These are phyloP conservation scores for Hoplostethus atlanticus DNA, from an alignment of 2,797 vertebrate species.

Conservation along the genomic window DNA sequence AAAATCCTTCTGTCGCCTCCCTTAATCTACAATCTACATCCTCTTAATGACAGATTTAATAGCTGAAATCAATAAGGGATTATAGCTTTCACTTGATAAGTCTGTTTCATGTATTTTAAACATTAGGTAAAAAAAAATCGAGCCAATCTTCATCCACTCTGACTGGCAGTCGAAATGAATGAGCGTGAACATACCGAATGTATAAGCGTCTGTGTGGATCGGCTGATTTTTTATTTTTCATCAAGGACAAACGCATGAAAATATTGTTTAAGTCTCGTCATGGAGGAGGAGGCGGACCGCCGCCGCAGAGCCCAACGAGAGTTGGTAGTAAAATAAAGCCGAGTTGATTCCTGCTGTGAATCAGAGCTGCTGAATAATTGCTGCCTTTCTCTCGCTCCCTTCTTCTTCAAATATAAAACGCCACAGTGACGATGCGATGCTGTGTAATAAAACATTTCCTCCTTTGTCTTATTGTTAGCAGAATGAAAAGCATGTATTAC, in stretches of 20 bases:
- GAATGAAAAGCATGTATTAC: constrained; percentile 4
- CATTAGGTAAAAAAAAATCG: constrained; percentile 15
- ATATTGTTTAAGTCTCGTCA: constrained; percentile 15
- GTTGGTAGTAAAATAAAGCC: constrained; percentile 45
- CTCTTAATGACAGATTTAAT: neutral
- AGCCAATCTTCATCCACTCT: neutral
- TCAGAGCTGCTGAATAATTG: constrained; percentile 44
- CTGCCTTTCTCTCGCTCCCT: constrained; percentile 4
- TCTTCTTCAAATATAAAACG: constrained; percentile 32
- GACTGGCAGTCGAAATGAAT: constrained; percentile 19
- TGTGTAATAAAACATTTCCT: constrained; percentile 31
- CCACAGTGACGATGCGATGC: constrained; percentile 21
- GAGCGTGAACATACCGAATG: neutral
- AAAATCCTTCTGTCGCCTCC: neutral
- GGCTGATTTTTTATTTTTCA: too few relatives aligned
- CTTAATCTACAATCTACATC: neutral
- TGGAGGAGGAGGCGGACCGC: constrained; percentile 15
- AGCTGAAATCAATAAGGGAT: neutral
- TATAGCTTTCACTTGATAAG: neutral
- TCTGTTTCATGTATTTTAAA: constrained; percentile 23
- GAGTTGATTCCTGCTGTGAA: constrained; percentile 45
- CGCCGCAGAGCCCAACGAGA: constrained; percentile 18
- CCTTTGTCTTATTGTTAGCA: constrained; percentile 6
- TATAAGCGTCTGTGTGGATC: constrained; percentile 1
- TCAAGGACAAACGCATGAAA: neutral